Conservation (phyloP, 2,113 vertebrate species). For the Corynorhinus townsendii region DNA sequence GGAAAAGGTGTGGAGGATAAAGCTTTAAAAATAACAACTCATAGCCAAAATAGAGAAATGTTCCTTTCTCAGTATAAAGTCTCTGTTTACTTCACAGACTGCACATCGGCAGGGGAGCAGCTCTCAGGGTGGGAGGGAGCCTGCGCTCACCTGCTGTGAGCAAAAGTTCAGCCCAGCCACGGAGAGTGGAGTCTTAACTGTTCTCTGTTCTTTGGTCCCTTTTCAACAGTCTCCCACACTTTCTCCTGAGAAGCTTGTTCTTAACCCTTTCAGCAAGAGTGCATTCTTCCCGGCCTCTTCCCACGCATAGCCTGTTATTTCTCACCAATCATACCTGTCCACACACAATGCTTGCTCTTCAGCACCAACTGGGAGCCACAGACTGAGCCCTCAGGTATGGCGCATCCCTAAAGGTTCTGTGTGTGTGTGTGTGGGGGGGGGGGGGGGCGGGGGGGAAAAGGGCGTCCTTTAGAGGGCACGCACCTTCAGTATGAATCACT, state of each 20-base stretch:
- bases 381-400: neutral
- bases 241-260: neutral
- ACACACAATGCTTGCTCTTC: neutral
- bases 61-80: slow-evolving; percentile 46
- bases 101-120: slow-evolving; percentile 21
- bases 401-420: neutral
- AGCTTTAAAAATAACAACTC: slow-evolving; percentile 70
- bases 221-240: neutral
- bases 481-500: neutral
- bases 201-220: neutral
- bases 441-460: too few species aligned
- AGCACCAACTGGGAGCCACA: neutral
- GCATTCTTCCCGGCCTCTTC: neutral
- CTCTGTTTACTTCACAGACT: slow-evolving; percentile 55
- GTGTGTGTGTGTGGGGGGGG: neutral
- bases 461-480: neutral
- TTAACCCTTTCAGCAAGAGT: slow-evolving; percentile 6
- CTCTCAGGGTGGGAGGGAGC: slow-evolving; percentile 27
- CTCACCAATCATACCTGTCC: neutral
- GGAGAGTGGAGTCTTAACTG: neutral
- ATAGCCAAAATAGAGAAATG: slow-evolving; percentile 69
- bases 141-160: slow-evolving; percentile 29
- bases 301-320: neutral
- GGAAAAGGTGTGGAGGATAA: slow-evolving; percentile 50
- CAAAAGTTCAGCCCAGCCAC: slow-evolving; percentile 54